Evolutionary conservation across 2,797 vertebrate species (phyloP), one percentile per base, ranked within the genome.

Genomic region (Hoplostethus mediterraneus): DNA sequence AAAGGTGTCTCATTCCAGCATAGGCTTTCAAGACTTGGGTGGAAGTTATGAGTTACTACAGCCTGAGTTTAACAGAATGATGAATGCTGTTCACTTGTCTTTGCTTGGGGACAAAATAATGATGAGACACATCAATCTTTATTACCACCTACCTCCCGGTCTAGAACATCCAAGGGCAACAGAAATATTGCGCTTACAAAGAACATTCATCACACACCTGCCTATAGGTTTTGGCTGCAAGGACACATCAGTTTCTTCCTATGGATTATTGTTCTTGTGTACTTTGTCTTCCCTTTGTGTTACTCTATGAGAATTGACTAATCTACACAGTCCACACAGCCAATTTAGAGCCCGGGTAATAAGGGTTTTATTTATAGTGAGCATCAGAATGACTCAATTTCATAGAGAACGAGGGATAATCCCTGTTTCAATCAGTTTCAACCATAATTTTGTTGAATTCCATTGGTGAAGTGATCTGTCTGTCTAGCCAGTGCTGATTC

Each of bases 51-150:
- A 79, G 82, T n/a, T n/a, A 80, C 69, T 71, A 83, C 70, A 75
- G 76, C 64, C 76, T 65, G 79, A 84, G 70, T 90, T 88, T 81
- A 82, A 84, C 55, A 74, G 75, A 83, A 79, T 90, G 89, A 92
- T 88, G 76, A 91, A 92, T 89, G 84, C 55, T 73, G 57, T 56
- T 66, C 49, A 89, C 61, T 77, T 82, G 84, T 83, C 81, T 85
- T 87, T 73, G 89, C 87, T 84, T 67, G 71, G 74, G 85, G 88
- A 89, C 80, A 82, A 63, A 81, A 84, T 82, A 84, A 90, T 90
- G 88, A 90, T 88, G 87, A 89, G 85, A 89, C 54, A 60, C 86
- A 92, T 92, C 86, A 85, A 86, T 92, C 89, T 91, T 80, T 92
- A 90, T 92, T 90, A 88, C 79, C 56, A 63, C 73, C 54, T 63